These are phyloP conservation scores for Salvelinus sp. DNA, from an alignment of 2,113 vertebrate species.

Conservation along the genomic window DNA sequence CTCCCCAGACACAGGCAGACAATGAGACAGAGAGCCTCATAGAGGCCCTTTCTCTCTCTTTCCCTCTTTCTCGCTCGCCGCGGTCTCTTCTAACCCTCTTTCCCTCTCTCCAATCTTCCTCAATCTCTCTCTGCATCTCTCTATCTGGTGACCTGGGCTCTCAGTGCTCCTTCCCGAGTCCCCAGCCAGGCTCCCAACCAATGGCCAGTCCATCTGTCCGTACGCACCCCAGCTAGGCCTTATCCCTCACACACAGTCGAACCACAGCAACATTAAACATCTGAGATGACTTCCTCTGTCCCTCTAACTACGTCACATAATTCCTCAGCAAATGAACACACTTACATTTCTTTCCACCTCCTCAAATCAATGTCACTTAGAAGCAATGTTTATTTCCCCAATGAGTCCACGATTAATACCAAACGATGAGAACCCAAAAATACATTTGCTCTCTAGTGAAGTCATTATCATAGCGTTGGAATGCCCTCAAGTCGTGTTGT, in stretches of 20 bases:
- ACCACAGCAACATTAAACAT: neutral
- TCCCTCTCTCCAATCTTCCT: neutral
- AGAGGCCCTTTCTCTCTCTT: neutral
- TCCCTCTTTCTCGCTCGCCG: neutral
- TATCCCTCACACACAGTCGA: neutral
- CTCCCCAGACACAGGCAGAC: conserved; percentile 12
- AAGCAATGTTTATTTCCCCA: neutral
- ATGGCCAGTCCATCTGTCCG: no score
- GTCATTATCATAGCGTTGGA: conserved; percentile 7
- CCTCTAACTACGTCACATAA: neutral
- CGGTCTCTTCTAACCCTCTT: neutral
- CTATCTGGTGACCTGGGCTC: neutral
- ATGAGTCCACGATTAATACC: no score
- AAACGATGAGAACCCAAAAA: conserved; percentile 1
- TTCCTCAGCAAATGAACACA: neutral
- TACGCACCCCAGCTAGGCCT: neutral
- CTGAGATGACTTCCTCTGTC: neutral
- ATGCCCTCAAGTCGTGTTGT: conserved; percentile 25
- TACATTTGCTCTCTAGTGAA: conserved; percentile 30
- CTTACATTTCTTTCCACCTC: neutral
- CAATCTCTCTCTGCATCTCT: conserved; percentile 13
- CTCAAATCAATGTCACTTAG: neutral
- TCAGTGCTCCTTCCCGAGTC: neutral
- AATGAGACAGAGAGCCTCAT: conserved; percentile 16
- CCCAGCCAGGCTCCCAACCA: neutral